phyloP scores from a whole-genome alignment of 35 echinoderm and acorn worm genomes.

The Amphiura filiformis region DNA sequence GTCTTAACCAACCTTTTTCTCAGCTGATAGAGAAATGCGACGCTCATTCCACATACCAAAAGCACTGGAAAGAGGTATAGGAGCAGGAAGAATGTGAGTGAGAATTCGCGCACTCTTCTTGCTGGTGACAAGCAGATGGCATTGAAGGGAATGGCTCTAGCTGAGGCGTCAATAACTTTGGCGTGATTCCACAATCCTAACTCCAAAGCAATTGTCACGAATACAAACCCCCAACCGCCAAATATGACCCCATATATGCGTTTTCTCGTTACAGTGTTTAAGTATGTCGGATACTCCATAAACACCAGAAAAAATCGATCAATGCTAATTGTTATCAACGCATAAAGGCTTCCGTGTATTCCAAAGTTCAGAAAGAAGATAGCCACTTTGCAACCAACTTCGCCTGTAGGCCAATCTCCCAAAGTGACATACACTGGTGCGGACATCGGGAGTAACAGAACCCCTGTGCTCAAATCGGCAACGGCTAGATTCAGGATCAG shows the following conservation, averaged over 20 bases:
- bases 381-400: neutral
- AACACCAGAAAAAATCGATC: slow-evolving; percentile 17
- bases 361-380: neutral
- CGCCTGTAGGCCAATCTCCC: slow-evolving; percentile 12
- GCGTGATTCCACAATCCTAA: neutral
- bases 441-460: neutral
- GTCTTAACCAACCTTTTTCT: too few relatives aligned
- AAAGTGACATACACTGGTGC: neutral
- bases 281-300: slow-evolving; percentile 15
- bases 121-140: slow-evolving; percentile 10
- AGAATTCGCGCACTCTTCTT: neutral
- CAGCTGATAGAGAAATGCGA: neutral
- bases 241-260: neutral
- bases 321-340: slow-evolving; percentile 5
- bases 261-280: neutral
- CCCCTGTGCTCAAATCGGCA: neutral
- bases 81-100: neutral
- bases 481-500: slow-evolving; percentile 7
- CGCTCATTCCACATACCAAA: neutral
- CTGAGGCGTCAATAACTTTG: neutral
- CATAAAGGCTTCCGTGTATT: neutral
- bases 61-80: neutral
- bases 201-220: neutral
- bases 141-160: neutral
- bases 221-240: neutral